Evolutionary conservation across 2,888 invertebrate genomes (phyloP), one percentile per base, ranked within the genome.

Genomic region (Shargacucullia verbasci): DNA sequence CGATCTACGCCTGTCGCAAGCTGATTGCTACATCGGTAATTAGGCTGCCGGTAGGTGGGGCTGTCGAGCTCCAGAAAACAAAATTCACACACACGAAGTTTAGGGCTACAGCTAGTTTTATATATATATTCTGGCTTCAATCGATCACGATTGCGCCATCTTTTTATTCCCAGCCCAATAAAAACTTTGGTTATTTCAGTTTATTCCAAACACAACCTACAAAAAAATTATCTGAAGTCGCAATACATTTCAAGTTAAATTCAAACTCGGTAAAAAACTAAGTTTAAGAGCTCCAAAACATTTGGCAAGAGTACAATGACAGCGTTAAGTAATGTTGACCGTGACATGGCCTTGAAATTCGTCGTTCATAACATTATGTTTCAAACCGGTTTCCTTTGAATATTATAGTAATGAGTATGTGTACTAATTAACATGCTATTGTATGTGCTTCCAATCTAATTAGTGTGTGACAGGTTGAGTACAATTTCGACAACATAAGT

Each of bases 361-460:
- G 57, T 39, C 33, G 35, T 33, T 43, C 40, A 46, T 46, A 46
- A 57, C 61, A 49, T 53, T 53, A 52, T 48, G 31, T 20, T 61
- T 35, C 34, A 46, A 61, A 73, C 73, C 55, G 57, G 73, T 73
- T 65, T 12, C 12, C 34, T n/a, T 39, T 31, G 29, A 31, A 46
- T 56, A 38, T 46, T 49, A 53, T 41, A 61, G 31, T 38, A 47
- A 53, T 25, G 20, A 49, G 59, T 54, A 53, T 54, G 43, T 62
- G 47, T 49, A 47, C 56, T 68, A 58, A 68, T 68, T 55, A 64
- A 41, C 20, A 44, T 38, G 40, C 58, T 46, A 58, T 65, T 46
- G 31, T 45, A 62, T 56, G 14, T 49, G 56, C 34, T 57, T 25
- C 8, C 38, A 35, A 55, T 61, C 58, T 57, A 53, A 70, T 70